Evolutionary conservation across 2,113 vertebrate species (phyloP).

Genomic region (Oenanthe melanoleuca): DNA sequence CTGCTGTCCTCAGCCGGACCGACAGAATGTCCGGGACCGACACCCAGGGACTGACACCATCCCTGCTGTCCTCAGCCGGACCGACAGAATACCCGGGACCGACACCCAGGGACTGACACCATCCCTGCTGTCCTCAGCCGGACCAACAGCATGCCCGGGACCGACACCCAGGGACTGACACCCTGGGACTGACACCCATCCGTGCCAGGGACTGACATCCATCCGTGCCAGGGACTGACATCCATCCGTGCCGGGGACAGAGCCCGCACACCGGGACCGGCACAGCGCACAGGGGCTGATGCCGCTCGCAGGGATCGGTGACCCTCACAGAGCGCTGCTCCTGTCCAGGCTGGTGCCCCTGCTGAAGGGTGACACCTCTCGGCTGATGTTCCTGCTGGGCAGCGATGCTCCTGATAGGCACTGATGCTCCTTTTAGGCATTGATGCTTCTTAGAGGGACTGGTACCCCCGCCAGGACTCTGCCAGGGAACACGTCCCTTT

Average conservation of each 20-base stretch:
- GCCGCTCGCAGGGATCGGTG: rapidly evolving
- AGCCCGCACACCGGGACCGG: rapidly evolving
- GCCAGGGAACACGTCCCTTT: not conserved
- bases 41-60: not conserved
- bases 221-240: not conserved
- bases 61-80: not conserved
- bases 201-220: not conserved
- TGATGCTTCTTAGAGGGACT: not conserved
- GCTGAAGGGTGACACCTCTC: not conserved
- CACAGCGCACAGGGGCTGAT: rapidly evolving
- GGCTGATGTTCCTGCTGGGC: not conserved
- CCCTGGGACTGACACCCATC: not conserved
- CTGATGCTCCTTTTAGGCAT: not conserved
- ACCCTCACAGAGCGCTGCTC: rapidly evolving
- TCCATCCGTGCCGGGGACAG: not conserved
- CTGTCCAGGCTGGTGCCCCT: rapidly evolving
- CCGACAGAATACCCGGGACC: no score
- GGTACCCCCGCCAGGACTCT: no score
- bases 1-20: not conserved
- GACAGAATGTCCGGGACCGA: no score
- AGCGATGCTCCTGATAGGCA: not conserved
- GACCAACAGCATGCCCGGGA: no score
- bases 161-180: no score
- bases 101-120: not conserved
- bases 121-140: no score